phyloP scores from a whole-genome alignment of 1,140 invertebrate species.

The Littorina saxatilis region DNA sequence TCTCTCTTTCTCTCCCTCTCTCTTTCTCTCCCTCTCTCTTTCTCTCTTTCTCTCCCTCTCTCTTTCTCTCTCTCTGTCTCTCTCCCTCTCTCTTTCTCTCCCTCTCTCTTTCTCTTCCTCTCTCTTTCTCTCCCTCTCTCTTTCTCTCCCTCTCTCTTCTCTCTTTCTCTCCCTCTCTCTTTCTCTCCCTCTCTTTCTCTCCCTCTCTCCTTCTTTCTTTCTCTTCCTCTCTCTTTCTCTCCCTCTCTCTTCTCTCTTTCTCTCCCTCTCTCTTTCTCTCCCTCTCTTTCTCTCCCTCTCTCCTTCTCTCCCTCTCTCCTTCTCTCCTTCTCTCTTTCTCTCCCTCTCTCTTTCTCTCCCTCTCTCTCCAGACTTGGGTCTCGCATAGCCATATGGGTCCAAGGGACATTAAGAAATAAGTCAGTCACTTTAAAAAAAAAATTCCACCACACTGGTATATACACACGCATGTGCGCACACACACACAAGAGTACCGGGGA shows the following conservation, averaged over 20 bases:
- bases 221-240: background rate
- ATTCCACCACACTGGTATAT: background rate
- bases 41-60: background rate
- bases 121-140: conserved; percentile 3
- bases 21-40: conserved; percentile 15
- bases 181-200: background rate
- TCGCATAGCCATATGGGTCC: background rate
- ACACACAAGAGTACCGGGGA: background rate
- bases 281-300: conserved; percentile 17
- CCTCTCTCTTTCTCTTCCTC: conserved; percentile 1
- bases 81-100: background rate
- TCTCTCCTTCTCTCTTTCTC: background rate
- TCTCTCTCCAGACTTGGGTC: background rate
- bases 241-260: background rate
- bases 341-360: conserved; percentile 17
- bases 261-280: conserved; percentile 5
- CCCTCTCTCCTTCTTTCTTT: background rate
- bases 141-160: background rate
- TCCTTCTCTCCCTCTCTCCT: background rate
- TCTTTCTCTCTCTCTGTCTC: conserved; percentile 12
- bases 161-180: background rate
- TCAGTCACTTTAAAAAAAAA: background rate
- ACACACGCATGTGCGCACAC: background rate
- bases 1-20: conserved; percentile 23
- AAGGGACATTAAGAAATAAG: background rate